Base-by-base conservation (phyloP, 2,888 invertebrate species). In the Thymelicus acteon region DNA sequence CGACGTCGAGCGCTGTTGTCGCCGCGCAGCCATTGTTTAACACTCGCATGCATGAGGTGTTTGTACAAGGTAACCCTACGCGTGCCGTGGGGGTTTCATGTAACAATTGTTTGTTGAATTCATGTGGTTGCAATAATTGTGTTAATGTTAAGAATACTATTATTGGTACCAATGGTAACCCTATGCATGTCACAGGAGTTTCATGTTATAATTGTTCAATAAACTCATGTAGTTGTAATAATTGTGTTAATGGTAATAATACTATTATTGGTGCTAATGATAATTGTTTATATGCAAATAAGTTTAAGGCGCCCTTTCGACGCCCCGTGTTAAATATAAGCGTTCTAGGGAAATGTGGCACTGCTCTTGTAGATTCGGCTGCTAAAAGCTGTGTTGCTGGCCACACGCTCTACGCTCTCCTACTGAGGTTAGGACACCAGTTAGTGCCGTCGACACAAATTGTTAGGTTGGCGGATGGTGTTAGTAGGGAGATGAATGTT, bases 361-460 rank as follows among this genome's bases (percentile, higher is more conserved):
- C 49, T 15, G 62, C 49, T 31, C 15, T 63, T 8, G 62, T 63
- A 37, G 62, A 63, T 37, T 19, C 62, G 47, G 62, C 62, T 8
- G 62, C 62, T 13, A 63, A 63, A 63, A 48, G 62, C 24, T 63
- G 62, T 49, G 37, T 63, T 63, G 62, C 62, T n/a, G 63, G 63
- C 48, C 49, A 49, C 37, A 49, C 63, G 47, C 49, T 63, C 49
- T 63, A 63, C 15, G 63, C 63, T 49, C 49, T 63, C 49, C 49
- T 63, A 10, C 63, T 49, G 7, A 63, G 19, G n/a, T 37, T 49
- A 63, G 49, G 49, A 15, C 63, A 63, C 37, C 49, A 24, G 6
- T 49, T 63, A 49, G 0, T 24, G 48, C 49, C 48, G 48, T 49
- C 49, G 31, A 63, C 48, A n/a, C 48, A 49, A 49, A 49, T 49